These are phyloP conservation scores for Seriola aureovittata DNA, from an alignment of 2,113 vertebrate genomes.

Conservation along the genomic window DNA sequence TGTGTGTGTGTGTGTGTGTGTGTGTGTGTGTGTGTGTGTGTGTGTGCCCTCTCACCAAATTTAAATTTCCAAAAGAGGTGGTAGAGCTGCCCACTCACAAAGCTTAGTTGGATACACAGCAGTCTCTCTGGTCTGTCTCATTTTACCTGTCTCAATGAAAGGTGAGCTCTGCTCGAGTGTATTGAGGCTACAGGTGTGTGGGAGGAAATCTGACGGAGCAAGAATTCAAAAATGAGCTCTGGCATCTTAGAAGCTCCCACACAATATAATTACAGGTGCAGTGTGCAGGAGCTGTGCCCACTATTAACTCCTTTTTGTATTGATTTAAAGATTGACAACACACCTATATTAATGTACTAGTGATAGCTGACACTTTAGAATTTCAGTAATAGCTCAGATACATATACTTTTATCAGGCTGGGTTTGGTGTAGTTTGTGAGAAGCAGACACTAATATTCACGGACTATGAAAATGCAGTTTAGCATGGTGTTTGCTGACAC, in stretches of 20 bases:
- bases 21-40: background rate
- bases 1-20: no score
- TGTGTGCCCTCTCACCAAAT: background rate
- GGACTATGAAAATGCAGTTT: background rate
- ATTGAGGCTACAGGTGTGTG: background rate
- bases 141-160: constrained; percentile 28
- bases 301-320: background rate
- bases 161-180: background rate
- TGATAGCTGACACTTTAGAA: background rate
- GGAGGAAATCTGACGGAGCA: background rate
- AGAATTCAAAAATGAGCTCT: background rate
- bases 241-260: background rate
- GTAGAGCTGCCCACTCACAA: background rate
- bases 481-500: no score
- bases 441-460: background rate
- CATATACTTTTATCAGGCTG: background rate
- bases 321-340: background rate
- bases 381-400: background rate
- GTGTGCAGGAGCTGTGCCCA: background rate
- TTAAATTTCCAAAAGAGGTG: constrained; percentile 5
- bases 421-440: background rate
- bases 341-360: background rate
- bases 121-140: constrained; percentile 7
- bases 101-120: background rate
- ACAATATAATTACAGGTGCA: background rate